Percentiles rank a stretch among this genome's conserved stretches.
These are phyloP conservation scores for Bubo scandiacus DNA, from an alignment of 2,113 vertebrate genomes.

Conservation along the genomic window DNA sequence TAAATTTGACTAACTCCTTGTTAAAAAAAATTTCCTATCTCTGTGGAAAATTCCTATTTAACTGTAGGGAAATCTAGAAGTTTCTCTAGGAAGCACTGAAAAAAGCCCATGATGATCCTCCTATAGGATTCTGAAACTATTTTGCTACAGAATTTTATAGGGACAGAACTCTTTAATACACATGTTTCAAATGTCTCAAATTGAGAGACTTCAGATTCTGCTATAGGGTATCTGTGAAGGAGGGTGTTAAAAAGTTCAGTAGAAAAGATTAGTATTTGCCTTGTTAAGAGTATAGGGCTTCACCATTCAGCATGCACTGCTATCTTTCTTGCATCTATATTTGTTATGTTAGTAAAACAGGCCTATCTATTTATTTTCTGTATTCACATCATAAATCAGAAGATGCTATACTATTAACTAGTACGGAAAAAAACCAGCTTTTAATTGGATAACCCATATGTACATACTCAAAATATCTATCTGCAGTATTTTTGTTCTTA, in stretches of 20 bases:
- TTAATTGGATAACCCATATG: background rate
- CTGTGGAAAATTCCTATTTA: background rate
- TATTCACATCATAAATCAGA: background rate
- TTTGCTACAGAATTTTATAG: background rate
- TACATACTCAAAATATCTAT: background rate
- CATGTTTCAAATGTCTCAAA: background rate
- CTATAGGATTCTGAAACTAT: background rate
- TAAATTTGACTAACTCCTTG: background rate
- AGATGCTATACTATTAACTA: background rate
- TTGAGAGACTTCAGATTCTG: background rate
- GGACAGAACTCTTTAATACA: background rate
- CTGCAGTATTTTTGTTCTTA: background rate
- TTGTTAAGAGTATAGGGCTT: background rate
- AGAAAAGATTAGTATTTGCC: background rate
- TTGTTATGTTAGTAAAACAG: background rate
- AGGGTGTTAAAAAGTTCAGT: background rate
- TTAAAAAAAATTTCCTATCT: background rate
- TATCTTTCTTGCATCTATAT: background rate
- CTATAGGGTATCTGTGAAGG: background rate
- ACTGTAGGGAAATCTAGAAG: background rate
- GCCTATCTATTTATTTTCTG: background rate
- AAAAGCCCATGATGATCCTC: background rate
- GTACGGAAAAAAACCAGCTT: background rate
- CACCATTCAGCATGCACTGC: background rate
- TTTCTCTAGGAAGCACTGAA: background rate